Evolutionary conservation across 2,797 vertebrate species (phyloP), one percentile per base, ranked within the genome.

Genomic region (Balearica regulorum): DNA sequence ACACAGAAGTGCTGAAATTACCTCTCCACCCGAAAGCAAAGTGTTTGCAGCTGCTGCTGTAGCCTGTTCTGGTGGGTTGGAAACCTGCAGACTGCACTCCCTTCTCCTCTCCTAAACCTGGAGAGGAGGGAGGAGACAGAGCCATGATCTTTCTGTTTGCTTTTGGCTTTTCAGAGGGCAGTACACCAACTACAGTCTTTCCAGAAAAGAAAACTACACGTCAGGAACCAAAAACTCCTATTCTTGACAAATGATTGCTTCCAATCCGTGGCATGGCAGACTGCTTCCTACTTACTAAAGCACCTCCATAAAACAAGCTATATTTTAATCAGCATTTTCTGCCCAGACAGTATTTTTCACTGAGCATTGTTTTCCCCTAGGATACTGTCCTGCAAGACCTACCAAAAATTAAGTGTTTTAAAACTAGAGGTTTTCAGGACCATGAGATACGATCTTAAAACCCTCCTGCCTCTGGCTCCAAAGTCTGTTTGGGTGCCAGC

Each of bases 1-100:
- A 72, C 77, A 57, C 22, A 82, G 62, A 89, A 86, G 89, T 44
- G 76, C 79, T 90, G 90, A 83, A 95, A 86, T 91, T 64, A 57
- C 83, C 61, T 81, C 90, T 84, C 41, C 70, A 41, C 53, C 76
- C 10, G 1, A 84, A 39, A 77, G 46, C 0, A 0, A 84, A 88
- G 62, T 1, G 1, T 49, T 83, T 65, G 81, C 79, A 84, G 87
- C 80, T 87, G 92, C 86, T 68, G 41, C 85, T 5, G 4, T 39
- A 66, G 43, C 20, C 1, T 14, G 49, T 28, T 53, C 70, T 75
- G 46, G 39, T 25, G 3, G 0, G 31, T 0, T 70, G 51, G 70
- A 93, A 94, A 81, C 25, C 64, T 31, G 26, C 1, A 4, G 28
- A 22, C 64, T 87, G 66, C 29, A 22, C 11, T 70, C 58, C 46